These are phyloP conservation scores for Bucorvus abyssinicus DNA, from an alignment of 2,797 vertebrate genomes.

Conservation along the genomic window DNA sequence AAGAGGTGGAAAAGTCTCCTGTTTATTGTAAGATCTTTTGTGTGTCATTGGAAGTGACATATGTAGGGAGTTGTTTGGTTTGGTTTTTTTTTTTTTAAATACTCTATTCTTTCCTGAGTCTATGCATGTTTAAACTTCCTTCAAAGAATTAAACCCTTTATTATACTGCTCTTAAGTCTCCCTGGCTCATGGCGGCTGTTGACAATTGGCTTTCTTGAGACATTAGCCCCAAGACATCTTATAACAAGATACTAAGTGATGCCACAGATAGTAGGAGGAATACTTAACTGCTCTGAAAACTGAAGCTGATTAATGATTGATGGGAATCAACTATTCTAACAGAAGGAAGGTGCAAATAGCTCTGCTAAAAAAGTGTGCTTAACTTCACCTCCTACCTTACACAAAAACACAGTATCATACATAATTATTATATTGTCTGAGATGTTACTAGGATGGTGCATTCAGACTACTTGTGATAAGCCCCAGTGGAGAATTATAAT, in stretches of 20 bases:
- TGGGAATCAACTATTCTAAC: not conserved
- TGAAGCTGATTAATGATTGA: not conserved
- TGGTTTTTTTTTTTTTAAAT: not conserved
- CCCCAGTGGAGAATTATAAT: not conserved
- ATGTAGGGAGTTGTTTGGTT: not conserved
- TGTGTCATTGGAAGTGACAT: not conserved
- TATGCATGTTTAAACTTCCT: conserved; percentile 3
- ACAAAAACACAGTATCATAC: not conserved
- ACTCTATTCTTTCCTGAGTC: not conserved
- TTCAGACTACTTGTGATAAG: not conserved
- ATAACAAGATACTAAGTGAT: not conserved
- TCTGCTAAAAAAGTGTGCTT: not conserved
- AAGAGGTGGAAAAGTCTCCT: not conserved
- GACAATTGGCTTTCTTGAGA: not conserved
- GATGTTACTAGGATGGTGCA: not conserved
- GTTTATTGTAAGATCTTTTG: not conserved
- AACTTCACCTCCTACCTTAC: not conserved
- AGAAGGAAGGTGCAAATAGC: not conserved
- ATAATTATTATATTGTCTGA: not conserved
- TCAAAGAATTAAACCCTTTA: not conserved
- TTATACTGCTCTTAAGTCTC: not conserved
- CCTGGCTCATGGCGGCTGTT: not conserved
- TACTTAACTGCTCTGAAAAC: not conserved
- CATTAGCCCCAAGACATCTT: not conserved
- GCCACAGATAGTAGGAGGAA: not conserved